Conservation (phyloP, 2,888 invertebrate species). For the Parnassius apollo region DNA sequence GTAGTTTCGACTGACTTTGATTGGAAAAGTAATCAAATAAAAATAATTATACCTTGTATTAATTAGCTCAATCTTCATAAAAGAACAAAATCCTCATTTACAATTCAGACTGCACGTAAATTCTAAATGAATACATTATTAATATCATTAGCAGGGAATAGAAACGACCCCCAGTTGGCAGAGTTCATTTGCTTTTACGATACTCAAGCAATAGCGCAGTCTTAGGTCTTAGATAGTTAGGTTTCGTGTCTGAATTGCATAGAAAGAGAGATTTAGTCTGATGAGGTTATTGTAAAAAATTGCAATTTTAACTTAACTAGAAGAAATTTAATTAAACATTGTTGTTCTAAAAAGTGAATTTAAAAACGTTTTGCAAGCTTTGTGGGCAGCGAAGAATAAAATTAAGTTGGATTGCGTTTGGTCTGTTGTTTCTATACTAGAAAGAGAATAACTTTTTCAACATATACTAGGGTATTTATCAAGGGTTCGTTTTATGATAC, state of each 20-base stretch:
- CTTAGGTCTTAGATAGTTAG: too few species aligned
- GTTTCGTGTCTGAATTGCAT: neutral
- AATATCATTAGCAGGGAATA: slow-evolving; percentile 36
- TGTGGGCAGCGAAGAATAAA: too few species aligned
- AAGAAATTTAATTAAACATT: slow-evolving; percentile 9
- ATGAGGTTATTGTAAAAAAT: neutral
- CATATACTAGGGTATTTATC: too few species aligned
- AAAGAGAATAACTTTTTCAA: too few species aligned
- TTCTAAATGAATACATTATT: slow-evolving; percentile 36
- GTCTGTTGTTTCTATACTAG: too few species aligned
- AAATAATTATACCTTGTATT: too few species aligned
- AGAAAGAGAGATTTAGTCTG: neutral
- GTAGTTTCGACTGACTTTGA: too few species aligned
- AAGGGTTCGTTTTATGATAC: too few species aligned
- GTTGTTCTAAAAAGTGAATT: neutral
- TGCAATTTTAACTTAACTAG: neutral
- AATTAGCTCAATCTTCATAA: too few species aligned
- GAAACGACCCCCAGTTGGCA: slow-evolving; percentile 22
- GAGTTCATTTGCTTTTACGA: slow-evolving; percentile 39
- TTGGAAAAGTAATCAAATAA: too few species aligned
- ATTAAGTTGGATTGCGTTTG: too few species aligned
- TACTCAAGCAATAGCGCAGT: slow-evolving; percentile 15
- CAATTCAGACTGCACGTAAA: slow-evolving; percentile 28
- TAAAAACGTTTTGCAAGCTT: too few species aligned
- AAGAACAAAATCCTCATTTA: slow-evolving; percentile 7